Percentiles rank a stretch among this genome's conserved stretches.
These are phyloP conservation scores for Tricholauxania praeusta DNA, from an alignment of 2,888 invertebrate species.

Conservation along the genomic window DNA sequence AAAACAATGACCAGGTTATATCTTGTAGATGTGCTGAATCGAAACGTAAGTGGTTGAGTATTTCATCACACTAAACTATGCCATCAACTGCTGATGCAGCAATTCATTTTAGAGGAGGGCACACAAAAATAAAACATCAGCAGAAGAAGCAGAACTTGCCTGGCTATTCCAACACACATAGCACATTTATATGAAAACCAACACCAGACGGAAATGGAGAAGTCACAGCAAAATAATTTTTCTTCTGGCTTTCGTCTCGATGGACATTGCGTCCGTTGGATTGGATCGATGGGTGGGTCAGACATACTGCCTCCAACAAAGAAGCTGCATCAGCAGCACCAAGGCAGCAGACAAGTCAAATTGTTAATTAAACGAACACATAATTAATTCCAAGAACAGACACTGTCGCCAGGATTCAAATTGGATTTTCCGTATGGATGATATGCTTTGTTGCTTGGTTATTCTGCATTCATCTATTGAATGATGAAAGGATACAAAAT, in stretches of 20 bases:
- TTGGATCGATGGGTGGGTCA: too few species aligned
- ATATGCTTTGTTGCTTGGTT: neutral
- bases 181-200: too few species aligned
- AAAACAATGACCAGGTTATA: constrained; percentile 6
- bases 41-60: neutral
- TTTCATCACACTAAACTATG: neutral
- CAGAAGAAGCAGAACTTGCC: constrained; percentile 2
- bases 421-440: constrained; percentile 19
- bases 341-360: constrained; percentile 41
- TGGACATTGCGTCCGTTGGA: too few species aligned
- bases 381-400: constrained; percentile 50
- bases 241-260: too few species aligned
- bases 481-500: too few species aligned
- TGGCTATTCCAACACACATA: too few species aligned
- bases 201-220: too few species aligned
- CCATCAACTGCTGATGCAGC: constrained; percentile 38
- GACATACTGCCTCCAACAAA: too few species aligned
- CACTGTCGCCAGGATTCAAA: constrained; percentile 34
- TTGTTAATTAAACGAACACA: constrained; percentile 50
- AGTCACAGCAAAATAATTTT: too few species aligned
- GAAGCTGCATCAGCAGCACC: neutral
- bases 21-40: neutral
- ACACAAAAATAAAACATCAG: constrained; percentile 14
- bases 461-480: too few species aligned
- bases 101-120: constrained; percentile 35